These are phyloP conservation scores for Colletes collaris DNA, from an alignment of 2,888 invertebrate species.

Conservation along the genomic window DNA sequence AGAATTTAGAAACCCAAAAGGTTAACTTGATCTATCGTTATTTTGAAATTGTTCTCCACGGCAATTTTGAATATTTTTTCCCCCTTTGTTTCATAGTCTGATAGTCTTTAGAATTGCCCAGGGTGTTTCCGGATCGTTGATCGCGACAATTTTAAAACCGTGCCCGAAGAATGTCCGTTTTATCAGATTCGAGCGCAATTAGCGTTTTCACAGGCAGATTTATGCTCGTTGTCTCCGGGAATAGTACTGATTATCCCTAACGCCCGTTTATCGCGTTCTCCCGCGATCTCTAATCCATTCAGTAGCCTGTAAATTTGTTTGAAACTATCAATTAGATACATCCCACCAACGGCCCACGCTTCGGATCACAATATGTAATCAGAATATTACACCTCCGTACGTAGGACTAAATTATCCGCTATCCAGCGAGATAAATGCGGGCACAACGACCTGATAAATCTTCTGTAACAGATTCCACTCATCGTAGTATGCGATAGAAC, in stretches of 20 bases:
- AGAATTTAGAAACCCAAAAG: too few species aligned
- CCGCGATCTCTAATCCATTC: slow-evolving; percentile 38
- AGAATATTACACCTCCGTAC: slow-evolving; percentile 60
- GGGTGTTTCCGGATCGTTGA: too few species aligned
- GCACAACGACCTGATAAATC: slow-evolving; percentile 56
- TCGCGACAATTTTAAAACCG: neutral
- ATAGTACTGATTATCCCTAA: slow-evolving; percentile 23
- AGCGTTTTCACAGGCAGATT: slow-evolving; percentile 15
- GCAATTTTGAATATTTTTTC: too few species aligned
- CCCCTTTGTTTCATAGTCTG: too few species aligned
- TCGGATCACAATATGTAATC: slow-evolving; percentile 60
- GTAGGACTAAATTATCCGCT: slow-evolving; percentile 62
- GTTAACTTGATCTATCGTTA: too few species aligned
- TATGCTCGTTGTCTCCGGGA: slow-evolving; percentile 8
- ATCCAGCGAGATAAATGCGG: slow-evolving; percentile 56
- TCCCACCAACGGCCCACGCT: slow-evolving; percentile 55
- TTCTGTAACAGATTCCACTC: slow-evolving; percentile 48
- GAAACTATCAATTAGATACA: slow-evolving; percentile 62
- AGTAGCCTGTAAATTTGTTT: slow-evolving; percentile 61
- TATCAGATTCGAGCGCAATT: neutral
- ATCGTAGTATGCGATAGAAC: slow-evolving; percentile 30
- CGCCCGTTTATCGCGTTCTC: slow-evolving; percentile 32
- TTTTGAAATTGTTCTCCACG: too few species aligned
- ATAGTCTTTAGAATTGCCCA: neutral
- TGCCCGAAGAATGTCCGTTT: neutral